Base-by-base conservation (phyloP, 1,140 invertebrate species). In the Helicoverpa armigera region DNA sequence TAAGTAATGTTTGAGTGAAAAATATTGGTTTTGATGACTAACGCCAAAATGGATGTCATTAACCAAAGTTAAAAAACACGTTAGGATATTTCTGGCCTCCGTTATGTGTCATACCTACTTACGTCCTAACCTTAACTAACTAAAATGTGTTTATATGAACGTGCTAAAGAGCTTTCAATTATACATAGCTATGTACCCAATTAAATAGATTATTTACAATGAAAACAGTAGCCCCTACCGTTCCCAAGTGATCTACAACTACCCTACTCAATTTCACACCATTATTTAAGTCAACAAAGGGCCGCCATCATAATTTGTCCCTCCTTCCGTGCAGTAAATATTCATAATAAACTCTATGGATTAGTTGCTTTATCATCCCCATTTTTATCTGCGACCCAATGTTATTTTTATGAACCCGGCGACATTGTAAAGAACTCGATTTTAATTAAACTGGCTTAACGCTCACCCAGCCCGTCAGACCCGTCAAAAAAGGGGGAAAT, bases 371-470 rank as follows among this genome's bases (percentile, higher is more conserved):
- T 79, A 79, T 79, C 77, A 85, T 83, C 85, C 87, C 86, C 80
- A 79, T 60, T 83, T 86, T 82, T 83, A 88, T 87, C 82, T 82
- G 79, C 81, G 84, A 90, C 43, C 65, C 87, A 92, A 92, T 91
- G 90, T 92, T 92, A 94, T 93, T 92, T 91, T 92, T 93, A 94
- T 93, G 90, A 91, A 91, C 89, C 70, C 81, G 85, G 63, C 80
- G 83, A 81, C 75, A 86, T 84, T 83, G 84, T 84, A 85, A 86
- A 84, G 83, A 82, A 79, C 72, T 85, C 81, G 84, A 88, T 87
- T 94, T 94, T 92, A 94, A 94, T 94, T 91, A 91, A 90, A 92
- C 84, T 83, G 88, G 91, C 88, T 92, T 90, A 91, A 87, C 86
- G 86, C 85, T 84, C 84, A 82, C 35, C 35, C 50, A 61, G 61